Base-by-base conservation (phyloP, 2,888 invertebrate genomes). In the Hirtodrosophila confusa region DNA sequence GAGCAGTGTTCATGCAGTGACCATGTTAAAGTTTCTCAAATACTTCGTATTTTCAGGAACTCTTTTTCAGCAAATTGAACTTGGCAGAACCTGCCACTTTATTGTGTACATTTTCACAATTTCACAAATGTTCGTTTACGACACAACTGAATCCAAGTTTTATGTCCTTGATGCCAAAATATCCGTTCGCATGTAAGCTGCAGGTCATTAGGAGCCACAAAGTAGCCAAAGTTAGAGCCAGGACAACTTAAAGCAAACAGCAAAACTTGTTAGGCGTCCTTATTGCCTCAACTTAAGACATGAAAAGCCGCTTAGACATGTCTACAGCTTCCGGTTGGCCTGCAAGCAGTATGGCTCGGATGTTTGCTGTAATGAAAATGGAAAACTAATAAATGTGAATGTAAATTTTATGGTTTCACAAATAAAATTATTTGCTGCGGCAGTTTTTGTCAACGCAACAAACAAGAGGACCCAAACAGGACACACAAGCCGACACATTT, bases 271-370 rank as follows among this genome's bases (percentile, higher is more conserved):
- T 47, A 35, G 58, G 3, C 27, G 39, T 41, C 56, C 31, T 35
- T 67, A 36, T 47, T 35, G 68, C 62, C 55, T 51, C 17, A 53
- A 67, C 62, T 69, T 69, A 62, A 55, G 67, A 61, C 68, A 71
- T 50, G 67, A 41, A 82, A 82, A 82, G 83, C 82, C 72, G 86
- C 86, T 82, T 87, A 85, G 68, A 68, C 67, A 63, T 82, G 86
- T 79, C 62, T 55, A 69, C 65, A 86, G 63, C 69, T 68, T 82
- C 85, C 86, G 79, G 64, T 51, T 37, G 48, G 48, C 31, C 49
- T 29, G 49, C 48, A 54, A 72, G 33, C 29, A 43, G 12, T 31
- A 47, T 7, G 31, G 5, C 12, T 33, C 12, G 23, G 8, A 11
- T n/a, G 4, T 55, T 37, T 47, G 48, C 11, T 41, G 67, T 17